phyloP scores from a whole-genome alignment of 2,113 vertebrate species.

The Varanus salvator region DNA sequence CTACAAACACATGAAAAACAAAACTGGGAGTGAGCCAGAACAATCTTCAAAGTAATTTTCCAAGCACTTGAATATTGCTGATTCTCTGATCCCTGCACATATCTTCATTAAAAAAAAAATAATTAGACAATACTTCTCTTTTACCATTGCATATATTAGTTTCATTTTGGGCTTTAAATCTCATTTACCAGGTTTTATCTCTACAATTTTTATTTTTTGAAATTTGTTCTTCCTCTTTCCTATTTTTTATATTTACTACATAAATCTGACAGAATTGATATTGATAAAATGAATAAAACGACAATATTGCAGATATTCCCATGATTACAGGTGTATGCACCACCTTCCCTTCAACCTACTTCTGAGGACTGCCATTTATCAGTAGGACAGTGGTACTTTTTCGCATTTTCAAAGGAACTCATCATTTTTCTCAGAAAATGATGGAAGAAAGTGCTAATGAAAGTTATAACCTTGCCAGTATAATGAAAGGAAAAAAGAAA shows the following conservation, averaged over 20 bases:
- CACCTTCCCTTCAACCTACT: background rate
- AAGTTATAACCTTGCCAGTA: constrained; percentile 11
- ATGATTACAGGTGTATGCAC: background rate
- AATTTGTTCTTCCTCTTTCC: background rate
- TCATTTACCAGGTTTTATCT: background rate
- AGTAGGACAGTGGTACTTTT: background rate
- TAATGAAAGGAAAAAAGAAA: background rate
- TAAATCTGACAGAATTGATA: background rate
- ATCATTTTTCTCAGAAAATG: background rate
- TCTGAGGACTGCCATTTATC: background rate
- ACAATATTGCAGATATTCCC: background rate
- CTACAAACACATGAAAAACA: too few species aligned
- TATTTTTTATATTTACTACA: background rate
- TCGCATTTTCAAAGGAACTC: background rate
- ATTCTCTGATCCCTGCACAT: background rate
- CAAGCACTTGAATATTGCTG: too few species aligned
- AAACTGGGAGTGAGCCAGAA: too few species aligned
- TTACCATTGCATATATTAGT: background rate
- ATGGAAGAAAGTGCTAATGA: constrained; percentile 13
- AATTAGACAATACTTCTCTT: background rate
- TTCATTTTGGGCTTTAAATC: background rate
- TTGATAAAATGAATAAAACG: background rate
- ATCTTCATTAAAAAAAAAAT: background rate
- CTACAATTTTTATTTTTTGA: background rate
- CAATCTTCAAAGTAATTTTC: too few species aligned